These are phyloP conservation scores for Anthopleura sola DNA, from an alignment of 64 coral and sea anemone genomes.

Conservation along the genomic window DNA sequence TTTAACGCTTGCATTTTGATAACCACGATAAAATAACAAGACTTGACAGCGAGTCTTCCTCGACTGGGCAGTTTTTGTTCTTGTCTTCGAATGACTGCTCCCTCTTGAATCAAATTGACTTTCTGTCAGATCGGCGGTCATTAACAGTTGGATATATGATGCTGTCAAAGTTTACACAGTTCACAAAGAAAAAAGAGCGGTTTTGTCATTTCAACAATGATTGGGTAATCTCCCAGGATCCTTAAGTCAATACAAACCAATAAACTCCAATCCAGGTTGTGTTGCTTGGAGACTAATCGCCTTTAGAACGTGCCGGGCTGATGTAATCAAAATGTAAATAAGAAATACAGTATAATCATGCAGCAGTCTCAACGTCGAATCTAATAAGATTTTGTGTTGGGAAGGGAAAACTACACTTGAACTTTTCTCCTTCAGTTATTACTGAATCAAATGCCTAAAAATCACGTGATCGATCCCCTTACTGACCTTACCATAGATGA, in stretches of 20 bases:
- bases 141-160: not conserved
- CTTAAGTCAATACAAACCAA: constrained; percentile 3
- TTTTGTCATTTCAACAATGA: constrained; percentile 5
- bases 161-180: not conserved
- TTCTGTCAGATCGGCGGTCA: not conserved
- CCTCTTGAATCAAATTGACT: not conserved
- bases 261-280: not conserved
- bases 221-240: constrained; percentile 2
- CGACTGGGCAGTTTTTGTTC: not conserved
- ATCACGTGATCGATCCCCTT: too few species aligned
- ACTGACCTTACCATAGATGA: too few species aligned
- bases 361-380: too few species aligned
- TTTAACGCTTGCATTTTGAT: not conserved
- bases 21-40: not conserved
- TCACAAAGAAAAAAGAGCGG: not conserved
- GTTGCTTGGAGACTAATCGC: constrained; percentile 3
- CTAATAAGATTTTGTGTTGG: too few species aligned
- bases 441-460: too few species aligned
- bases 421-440: too few species aligned
- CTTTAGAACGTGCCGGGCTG: not conserved
- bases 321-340: not conserved
- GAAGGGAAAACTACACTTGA: too few species aligned
- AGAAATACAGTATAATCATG: not conserved
- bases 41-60: not conserved
- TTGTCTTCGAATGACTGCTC: not conserved